A percentile compares a stretch with the other conserved stretches of the same genome.
Evolutionary conservation across 1,140 invertebrate species (phyloP).

Genomic region (Micrasema longulum): DNA sequence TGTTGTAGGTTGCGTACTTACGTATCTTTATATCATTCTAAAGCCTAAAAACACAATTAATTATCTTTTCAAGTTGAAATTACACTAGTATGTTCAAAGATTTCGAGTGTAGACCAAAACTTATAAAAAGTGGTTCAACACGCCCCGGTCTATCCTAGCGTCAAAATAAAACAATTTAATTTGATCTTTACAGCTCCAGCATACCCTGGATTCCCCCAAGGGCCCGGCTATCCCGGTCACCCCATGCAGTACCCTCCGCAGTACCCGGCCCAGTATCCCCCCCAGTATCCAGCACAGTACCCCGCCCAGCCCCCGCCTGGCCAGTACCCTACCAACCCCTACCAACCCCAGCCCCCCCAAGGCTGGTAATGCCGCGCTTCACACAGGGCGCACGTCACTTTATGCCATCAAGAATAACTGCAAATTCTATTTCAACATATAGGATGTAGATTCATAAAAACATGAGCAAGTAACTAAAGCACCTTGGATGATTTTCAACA

Average conservation of each 20-base stretch:
- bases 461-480: background rate
- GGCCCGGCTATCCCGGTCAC: constrained; percentile 59
- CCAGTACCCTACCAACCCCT: constrained; percentile 59
- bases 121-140: too few species aligned
- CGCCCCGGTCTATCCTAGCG: too few species aligned
- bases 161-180: constrained; percentile 34
- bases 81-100: too few species aligned
- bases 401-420: too few species aligned
- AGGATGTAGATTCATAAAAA: background rate
- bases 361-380: constrained; percentile 34
- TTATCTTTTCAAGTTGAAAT: too few species aligned
- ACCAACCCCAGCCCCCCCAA: constrained; percentile 56
- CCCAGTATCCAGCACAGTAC: constrained; percentile 54
- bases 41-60: too few species aligned
- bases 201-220: constrained; percentile 54
- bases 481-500: too few species aligned
- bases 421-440: too few species aligned
- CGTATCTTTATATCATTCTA: too few species aligned
- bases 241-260: constrained; percentile 57
- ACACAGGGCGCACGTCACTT: background rate
- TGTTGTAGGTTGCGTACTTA: too few species aligned
- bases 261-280: too few species aligned
- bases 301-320: constrained; percentile 45
- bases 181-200: constrained; percentile 25
- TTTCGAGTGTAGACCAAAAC: too few species aligned